Evolutionary conservation across 2,888 invertebrate species (phyloP), one percentile per base, ranked within the genome.

Genomic region (Steinernema scapterisci): DNA sequence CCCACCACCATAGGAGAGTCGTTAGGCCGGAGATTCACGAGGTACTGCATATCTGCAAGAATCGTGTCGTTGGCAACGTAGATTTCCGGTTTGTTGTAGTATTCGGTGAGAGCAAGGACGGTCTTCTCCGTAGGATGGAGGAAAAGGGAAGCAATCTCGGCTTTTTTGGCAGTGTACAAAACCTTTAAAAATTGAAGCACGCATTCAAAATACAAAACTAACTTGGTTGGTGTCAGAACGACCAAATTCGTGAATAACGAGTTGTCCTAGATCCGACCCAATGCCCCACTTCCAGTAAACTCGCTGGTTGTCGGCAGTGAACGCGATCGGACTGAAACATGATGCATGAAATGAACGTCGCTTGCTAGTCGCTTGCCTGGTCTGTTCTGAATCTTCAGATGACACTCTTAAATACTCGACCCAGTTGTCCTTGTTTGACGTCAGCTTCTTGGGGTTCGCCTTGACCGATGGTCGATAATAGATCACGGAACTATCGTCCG

Each of bases 1-100:
- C 81, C 75, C 25, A 79, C 80, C 54, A 80, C 78, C 19, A 82
- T 74, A 6, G 82, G 82, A 1, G 81, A 76, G 21, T 80, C 86
- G n/a, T 79, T 63, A 1, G 86, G 86, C 7, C 82, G 79, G 56
- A 86, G 76, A 70, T 86, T 85, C 27, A 86, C 86, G 51, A 86
- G 77, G 48, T 82, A 82, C 75, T 81, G 82, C 80, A 82, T 81
- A 54, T 82, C 82, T 7, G 74, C 74, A 16, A 80, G 46, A 63
- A 84, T 82, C 7, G 84, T 84, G 25, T 83, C 81, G 73, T 86
- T 86, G 31, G 86, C 84, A n/a, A 86, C 86, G 73, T 82, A 84
- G 31, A 86, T 78, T 71, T 86, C 86, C 11, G 86, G 86, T 76
- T 86, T 85, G 80, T 86, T 85, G 72, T 86, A 86, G 71, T 83